Base-by-base conservation (phyloP, 2,888 invertebrate species). In the Oscheius sp. region DNA sequence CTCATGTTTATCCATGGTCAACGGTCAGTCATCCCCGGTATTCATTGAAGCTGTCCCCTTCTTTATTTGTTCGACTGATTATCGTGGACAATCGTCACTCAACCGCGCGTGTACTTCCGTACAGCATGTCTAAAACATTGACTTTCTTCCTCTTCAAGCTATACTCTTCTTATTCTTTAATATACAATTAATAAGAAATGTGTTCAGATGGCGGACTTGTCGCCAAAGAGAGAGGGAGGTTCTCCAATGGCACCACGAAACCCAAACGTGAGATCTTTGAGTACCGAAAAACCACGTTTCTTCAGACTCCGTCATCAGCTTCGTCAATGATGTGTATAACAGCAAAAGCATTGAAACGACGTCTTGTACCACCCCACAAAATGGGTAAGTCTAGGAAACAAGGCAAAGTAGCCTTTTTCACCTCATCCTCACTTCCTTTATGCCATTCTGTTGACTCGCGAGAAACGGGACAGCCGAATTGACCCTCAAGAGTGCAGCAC, bases 401-500 rank as follows among this genome's bases (percentile, higher is more conserved):
- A 35, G 35, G 35, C 35, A 35, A 35, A 35, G 35, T 35, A 35
- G 35, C 35, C 35, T 35, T 35, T 35, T 35, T n/a, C n/a, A 35
- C 35, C 35, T 16, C 25, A 18, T 49, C n/a, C 49, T 29, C 2
- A 25, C 27, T 23, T 52, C 27, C 45, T 64, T 49, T 18, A n/a
- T 66, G 52, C 66, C 66, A 52, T 52, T 52, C 52, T 66, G 66
- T 66, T 66, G 66, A 52, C 66, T 49, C 35, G 49, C 66, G 66
- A 49, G 52, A 66, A n/a, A 61, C 61, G 61, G 45, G 61, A 61
- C 61, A 27, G 29, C 66, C 66, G 64, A 5, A 25, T 49, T 66
- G 66, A 66, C 66, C 66, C 66, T 52, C 66, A 66, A 66, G 66
- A 66, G 66, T 66, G 66, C 66, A 66, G 25, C 12, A 16, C 52